Base-by-base conservation (phyloP, 2,113 vertebrate species). In the Scomber colias region DNA sequence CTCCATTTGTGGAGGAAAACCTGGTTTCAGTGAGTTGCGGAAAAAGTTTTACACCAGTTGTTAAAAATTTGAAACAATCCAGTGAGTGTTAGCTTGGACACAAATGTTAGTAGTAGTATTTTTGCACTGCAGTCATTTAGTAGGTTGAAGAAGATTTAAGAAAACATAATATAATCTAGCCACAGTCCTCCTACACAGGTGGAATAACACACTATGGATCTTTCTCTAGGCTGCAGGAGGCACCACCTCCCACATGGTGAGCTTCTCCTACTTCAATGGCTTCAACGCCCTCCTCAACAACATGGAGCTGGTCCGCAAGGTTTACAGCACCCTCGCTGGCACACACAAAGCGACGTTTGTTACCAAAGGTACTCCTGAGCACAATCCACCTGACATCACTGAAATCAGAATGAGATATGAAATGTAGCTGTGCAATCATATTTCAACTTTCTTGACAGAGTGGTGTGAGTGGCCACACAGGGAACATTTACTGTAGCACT, bases 211-310 rank as follows among this genome's bases (percentile, higher is more conserved):
- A 50, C 15, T 77, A 53, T 75, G 70, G 46, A 14, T 90, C 9
- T 61, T 59, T 66, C 92, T 89, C 71, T 87, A 98, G 98, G 98
- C 95, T 83, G 98, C 97, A 71, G 98, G 98, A 84, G 96, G 98
- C 85, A 96, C 94, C 77, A 97, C 96, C 86, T 97, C 97, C 69
- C 98, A 98, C 92, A 95, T 98, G 95, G 97, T 99, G 90, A 99
- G 98, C 96, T 99, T 99, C 95, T 99, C 98, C 81, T 99, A 96
- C 95, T 99, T 99, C 94, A 99, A 97, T 87, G 98, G 97, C 64
- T 99, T 99, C 94, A 99, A 99, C 91, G 96, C 96, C 17, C 95
- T 99, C 82, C 94, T 99, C 86, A 99, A 99, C 95, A 99, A 99
- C 92, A 99, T 99, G 98, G 98, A 99, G 84, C 95, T 99, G 79